Conservation (phyloP, 64 coral and sea anemone genomes). For the Catalaphyllia jardinei region DNA sequence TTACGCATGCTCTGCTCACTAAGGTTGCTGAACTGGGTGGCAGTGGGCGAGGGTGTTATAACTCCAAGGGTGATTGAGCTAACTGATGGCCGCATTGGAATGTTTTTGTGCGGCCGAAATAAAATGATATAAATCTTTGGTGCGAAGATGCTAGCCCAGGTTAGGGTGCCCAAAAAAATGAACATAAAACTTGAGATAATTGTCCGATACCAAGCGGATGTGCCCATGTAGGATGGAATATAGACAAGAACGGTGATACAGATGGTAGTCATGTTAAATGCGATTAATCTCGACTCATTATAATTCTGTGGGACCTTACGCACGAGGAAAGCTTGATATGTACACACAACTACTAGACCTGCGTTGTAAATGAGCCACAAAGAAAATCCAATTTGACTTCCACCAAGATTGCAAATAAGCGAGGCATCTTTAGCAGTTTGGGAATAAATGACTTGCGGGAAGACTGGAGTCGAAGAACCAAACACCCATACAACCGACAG, state of each 20-base stretch:
- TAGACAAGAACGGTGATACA: slow-evolving; percentile 77
- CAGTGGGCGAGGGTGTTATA: slow-evolving; percentile 35
- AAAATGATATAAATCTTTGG: slow-evolving; percentile 79
- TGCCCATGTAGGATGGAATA: slow-evolving; percentile 74
- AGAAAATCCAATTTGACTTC: slow-evolving; percentile 53
- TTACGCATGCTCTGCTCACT: slow-evolving; percentile 29
- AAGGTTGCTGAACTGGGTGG: neutral
- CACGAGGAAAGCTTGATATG: slow-evolving; percentile 70
- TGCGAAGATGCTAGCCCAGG: slow-evolving; percentile 70
- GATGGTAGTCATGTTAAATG: slow-evolving; percentile 74
- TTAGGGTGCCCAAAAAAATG: slow-evolving; percentile 57
- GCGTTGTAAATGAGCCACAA: slow-evolving; percentile 83
- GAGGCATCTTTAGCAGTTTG: slow-evolving; percentile 37
- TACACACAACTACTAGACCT: slow-evolving; percentile 65
- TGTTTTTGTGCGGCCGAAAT: slow-evolving; percentile 72
- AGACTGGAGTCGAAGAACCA: slow-evolving; percentile 13
- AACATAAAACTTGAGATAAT: slow-evolving; percentile 69
- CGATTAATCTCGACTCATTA: slow-evolving; percentile 77
- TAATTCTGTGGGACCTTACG: slow-evolving; percentile 76
- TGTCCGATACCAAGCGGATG: slow-evolving; percentile 71
- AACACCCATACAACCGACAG: slow-evolving; percentile 64
- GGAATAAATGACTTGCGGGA: slow-evolving; percentile 37
- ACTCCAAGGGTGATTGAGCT: slow-evolving; percentile 64
- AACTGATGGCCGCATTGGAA: slow-evolving; percentile 72
- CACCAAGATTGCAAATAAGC: slow-evolving; percentile 52